phyloP scores from a whole-genome alignment of 2,888 invertebrate species.

The Digitonthophagus gazella region DNA sequence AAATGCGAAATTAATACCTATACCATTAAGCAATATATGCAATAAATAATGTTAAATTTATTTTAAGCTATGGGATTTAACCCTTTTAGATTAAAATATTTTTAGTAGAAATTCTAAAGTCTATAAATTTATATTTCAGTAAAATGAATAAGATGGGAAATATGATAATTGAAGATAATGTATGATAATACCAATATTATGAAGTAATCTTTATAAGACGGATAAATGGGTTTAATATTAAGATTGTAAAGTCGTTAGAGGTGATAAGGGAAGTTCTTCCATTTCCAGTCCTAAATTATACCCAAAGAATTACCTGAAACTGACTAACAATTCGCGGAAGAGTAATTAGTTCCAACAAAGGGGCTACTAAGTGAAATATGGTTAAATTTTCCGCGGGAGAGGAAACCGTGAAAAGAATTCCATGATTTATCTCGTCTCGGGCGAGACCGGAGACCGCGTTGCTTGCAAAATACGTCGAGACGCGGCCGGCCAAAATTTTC shows the following conservation, averaged over 20 bases:
- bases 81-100: no score
- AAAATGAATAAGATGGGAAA: no score
- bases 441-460: neutral
- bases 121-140: no score
- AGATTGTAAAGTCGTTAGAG: conserved; percentile 17
- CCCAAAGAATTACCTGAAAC: conserved; percentile 14
- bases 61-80: no score
- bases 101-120: no score
- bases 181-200: neutral
- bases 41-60: no score
- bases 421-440: conserved; percentile 14
- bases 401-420: conserved; percentile 17
- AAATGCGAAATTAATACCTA: no score
- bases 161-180: neutral
- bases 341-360: conserved; percentile 14
- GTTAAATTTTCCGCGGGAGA: conserved; percentile 17
- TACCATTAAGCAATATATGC: no score
- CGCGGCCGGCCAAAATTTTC: conserved; percentile 4
- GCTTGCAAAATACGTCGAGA: conserved; percentile 3
- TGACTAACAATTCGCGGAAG: conserved; percentile 17
- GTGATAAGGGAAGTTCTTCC: conserved; percentile 12
- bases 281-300: conserved; percentile 12
- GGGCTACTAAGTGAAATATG: conserved; percentile 14
- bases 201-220: neutral
- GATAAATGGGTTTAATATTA: conserved; percentile 13